Percentiles rank a stretch among this genome's conserved stretches.
Conservation (phyloP, 2,797 vertebrate genomes). For the Oreonectes daqikongensis region DNA sequence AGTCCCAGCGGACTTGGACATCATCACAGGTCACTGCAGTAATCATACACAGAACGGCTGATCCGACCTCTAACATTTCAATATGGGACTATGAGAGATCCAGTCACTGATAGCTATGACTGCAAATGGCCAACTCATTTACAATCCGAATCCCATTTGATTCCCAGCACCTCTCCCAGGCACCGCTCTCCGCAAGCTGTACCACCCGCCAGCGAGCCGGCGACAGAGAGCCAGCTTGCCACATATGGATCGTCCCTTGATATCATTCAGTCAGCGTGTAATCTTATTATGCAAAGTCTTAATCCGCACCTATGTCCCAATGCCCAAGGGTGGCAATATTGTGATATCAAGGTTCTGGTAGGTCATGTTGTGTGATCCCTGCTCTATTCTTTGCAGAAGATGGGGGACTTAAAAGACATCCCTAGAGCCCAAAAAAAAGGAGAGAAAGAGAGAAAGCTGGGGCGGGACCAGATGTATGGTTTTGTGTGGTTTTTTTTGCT, state of each 20-base stretch:
- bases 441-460: conserved; percentile 67
- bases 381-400: conserved; percentile 89
- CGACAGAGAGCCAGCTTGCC: conserved; percentile 75
- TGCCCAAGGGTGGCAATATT: conserved; percentile 85
- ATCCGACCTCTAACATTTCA: conserved; percentile 35
- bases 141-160: conserved; percentile 85
- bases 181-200: conserved; percentile 68
- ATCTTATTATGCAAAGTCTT: conserved; percentile 97
- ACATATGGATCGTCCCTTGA: conserved; percentile 92
- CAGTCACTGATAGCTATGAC: conserved; percentile 76
- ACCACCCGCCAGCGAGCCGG: conserved; percentile 58
- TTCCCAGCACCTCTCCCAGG: conserved; percentile 77
- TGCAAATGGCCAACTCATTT: conserved; percentile 86
- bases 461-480: conserved; percentile 81
- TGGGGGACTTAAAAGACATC: conserved; percentile 87
- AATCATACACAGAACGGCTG: conserved; percentile 28
- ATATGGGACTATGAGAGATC: conserved; percentile 51
- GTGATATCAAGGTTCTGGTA: conserved; percentile 91
- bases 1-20: not conserved
- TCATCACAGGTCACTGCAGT: conserved; percentile 21
- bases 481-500: conserved; percentile 54
- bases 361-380: conserved; percentile 93
- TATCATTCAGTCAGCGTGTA: conserved; percentile 94
- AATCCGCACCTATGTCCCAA: conserved; percentile 91
- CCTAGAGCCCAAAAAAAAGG: conserved; percentile 75